These are phyloP conservation scores for Oxyruncus cristatus DNA, from an alignment of 2,113 vertebrate genomes.

Conservation along the genomic window DNA sequence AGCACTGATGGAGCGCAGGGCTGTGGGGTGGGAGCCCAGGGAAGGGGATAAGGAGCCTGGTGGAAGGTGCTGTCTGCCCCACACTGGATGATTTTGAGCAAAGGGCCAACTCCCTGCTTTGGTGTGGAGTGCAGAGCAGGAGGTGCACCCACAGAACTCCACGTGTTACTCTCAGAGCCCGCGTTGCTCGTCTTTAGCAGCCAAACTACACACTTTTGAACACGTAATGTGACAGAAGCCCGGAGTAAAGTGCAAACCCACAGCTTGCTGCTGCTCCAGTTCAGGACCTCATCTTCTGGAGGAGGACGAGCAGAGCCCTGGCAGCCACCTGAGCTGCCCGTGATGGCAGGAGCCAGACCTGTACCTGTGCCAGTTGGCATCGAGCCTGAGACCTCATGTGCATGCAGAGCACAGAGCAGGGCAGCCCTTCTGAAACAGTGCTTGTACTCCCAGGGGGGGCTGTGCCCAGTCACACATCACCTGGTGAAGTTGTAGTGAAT, in stretches of 20 bases:
- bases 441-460: background rate
- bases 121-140: background rate
- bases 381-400: background rate
- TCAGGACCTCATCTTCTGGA: background rate
- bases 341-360: background rate
- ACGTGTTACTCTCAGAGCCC: rapidly evolving
- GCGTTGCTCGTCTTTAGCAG: background rate
- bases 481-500: background rate
- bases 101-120: background rate
- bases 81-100: background rate
- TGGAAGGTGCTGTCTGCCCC: background rate
- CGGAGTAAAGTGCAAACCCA: background rate
- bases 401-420: background rate
- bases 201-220: rapidly evolving
- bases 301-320: background rate
- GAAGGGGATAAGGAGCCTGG: background rate
- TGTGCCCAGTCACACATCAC: background rate
- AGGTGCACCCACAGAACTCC: background rate
- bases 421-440: background rate
- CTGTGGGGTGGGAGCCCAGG: rapidly evolving
- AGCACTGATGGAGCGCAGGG: rapidly evolving
- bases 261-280: background rate
- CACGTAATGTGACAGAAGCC: background rate
- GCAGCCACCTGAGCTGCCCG: background rate
- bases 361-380: background rate